phyloP scores from a whole-genome alignment of 1,140 invertebrate species.

The Conus ventricosus region DNA sequence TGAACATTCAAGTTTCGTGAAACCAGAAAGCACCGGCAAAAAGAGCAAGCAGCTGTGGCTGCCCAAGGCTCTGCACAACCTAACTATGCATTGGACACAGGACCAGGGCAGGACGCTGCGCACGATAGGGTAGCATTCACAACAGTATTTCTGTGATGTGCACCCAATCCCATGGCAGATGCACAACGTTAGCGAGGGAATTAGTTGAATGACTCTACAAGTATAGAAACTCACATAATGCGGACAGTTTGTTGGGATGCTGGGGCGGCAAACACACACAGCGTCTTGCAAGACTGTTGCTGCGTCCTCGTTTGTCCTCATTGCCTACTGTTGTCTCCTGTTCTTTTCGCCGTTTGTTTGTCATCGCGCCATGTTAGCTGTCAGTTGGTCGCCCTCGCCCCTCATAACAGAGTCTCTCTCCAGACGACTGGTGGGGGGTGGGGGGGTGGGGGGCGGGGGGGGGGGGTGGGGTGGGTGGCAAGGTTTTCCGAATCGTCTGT shows the following conservation, averaged over 20 bases:
- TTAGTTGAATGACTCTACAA: not conserved
- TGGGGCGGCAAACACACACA: not conserved
- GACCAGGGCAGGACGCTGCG: conserved; percentile 1
- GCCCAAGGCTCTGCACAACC: not conserved
- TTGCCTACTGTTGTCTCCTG: not conserved
- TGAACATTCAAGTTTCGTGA: not conserved
- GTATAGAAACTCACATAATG: conserved; percentile 4
- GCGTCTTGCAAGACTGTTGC: not conserved
- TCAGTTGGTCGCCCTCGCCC: conserved; percentile 1
- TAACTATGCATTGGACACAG: not conserved
- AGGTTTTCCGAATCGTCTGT: not conserved
- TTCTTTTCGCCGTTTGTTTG: not conserved
- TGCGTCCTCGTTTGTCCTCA: not conserved
- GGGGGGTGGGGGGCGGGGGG: too few relatives aligned
- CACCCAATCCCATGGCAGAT: not conserved
- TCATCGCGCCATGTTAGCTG: not conserved
- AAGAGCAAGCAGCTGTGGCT: not conserved
- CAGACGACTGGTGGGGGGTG: not conserved
- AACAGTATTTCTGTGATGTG: conserved; percentile 4
- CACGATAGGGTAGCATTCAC: not conserved
- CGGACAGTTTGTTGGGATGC: not conserved
- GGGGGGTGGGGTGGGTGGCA: too few relatives aligned
- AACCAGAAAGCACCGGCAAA: not conserved
- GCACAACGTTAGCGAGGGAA: not conserved
- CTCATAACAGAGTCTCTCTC: not conserved